phyloP scores from a whole-genome alignment of 2,797 vertebrate species.

The Anabas testudineus region DNA sequence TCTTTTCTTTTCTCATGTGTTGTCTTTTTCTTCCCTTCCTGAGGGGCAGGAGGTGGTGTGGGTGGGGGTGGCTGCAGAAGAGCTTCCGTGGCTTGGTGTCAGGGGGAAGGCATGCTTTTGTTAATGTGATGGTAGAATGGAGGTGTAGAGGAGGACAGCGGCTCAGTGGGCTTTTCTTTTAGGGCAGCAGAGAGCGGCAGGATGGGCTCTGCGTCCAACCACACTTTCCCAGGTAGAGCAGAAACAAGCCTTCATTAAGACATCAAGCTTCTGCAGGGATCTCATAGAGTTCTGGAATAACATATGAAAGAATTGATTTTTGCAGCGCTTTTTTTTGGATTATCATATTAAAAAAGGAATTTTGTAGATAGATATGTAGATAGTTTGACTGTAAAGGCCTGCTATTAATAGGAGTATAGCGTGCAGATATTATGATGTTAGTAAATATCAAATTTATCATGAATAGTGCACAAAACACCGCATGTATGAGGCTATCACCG shows the following conservation, averaged over 20 bases:
- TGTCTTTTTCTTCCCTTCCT: constrained; percentile 82
- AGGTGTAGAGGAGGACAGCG: constrained; percentile 49
- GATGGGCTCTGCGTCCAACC: constrained; percentile 25
- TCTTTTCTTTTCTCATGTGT: constrained; percentile 47
- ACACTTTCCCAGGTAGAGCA: constrained; percentile 21
- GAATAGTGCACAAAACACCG: no score
- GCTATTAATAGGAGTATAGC: no score
- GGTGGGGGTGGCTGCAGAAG: constrained; percentile 78
- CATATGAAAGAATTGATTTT: no score
- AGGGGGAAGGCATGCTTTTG: constrained; percentile 82
- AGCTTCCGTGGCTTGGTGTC: constrained; percentile 82
- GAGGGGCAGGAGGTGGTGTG: constrained; percentile 80
- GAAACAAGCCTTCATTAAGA: not conserved
- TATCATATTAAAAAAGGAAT: not conserved
- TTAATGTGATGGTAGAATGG: constrained; percentile 42
- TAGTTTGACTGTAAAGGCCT: constrained; percentile 34
- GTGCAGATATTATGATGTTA: no score
- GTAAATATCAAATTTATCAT: no score
- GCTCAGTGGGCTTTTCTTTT: not conserved
- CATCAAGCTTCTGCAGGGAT: not conserved
- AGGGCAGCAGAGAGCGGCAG: constrained; percentile 3
- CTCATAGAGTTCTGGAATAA: not conserved
- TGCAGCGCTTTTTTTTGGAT: not conserved
- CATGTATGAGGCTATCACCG: no score
- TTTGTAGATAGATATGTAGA: not conserved